Base-by-base conservation (phyloP, 1,140 invertebrate species). In the Agrilus planipennis region DNA sequence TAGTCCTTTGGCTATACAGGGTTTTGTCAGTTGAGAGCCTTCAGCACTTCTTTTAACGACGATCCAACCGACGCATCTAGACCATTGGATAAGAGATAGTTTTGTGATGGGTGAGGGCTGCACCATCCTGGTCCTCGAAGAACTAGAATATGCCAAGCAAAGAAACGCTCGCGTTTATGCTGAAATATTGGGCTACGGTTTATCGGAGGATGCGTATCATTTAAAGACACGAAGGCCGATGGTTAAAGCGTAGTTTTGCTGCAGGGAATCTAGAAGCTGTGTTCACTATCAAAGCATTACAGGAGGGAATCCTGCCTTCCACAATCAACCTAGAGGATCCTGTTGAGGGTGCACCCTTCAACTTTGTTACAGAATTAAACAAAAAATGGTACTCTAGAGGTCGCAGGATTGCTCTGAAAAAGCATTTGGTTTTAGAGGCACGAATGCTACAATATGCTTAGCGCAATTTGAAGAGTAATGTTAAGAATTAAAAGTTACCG, bases 351-450 rank as follows among this genome's bases (percentile, higher is more conserved):
- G 65, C 70, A 27, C 9, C 20, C n/a, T 66, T 92, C 27, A 79
- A 83, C 58, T 80, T 83, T 69, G 79, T 87, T n/a, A 63, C 72
- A 11, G 74, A 77, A 39, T 51, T 53, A 16, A 64, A 68, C 45
- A 62, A 69, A 55, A 53, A 63, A 34, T 90, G 87, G 86, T 50
- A 55, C 18, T 42, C 58, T 22, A n/a, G 42, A n/a, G 59, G 48
- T 2, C 61, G 59, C 53, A 72, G 81, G 57, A 68, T 91, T 49
- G 90, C 89, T n/a, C 61, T 99, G 29, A 95, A 92, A 65, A 99
- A 99, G 92, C 93, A 10, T 98, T 98, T 76, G 95, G 94, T 4
- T 99, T 99, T 77, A 94, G 94, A 39, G 95, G 94, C 21, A 97
- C 93, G 14, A 98, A 98, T 74, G 89, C 89, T 21, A 81, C 80